phyloP scores from a whole-genome alignment of 1,140 invertebrate species.

The Steinernema feltiae region DNA sequence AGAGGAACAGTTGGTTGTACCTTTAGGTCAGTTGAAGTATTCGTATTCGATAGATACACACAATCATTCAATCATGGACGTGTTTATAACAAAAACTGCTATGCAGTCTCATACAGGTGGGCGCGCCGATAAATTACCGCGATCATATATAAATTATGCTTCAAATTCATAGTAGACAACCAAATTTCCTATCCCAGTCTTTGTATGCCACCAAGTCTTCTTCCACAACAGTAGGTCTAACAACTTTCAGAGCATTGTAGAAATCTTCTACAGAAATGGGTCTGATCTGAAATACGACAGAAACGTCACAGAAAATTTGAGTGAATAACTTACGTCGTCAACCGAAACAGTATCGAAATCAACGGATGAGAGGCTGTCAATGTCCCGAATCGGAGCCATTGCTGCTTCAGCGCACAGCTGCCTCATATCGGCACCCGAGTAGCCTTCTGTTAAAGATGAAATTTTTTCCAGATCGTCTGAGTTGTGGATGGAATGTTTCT shows the following conservation, averaged over 20 bases:
- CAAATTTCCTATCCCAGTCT: conserved; percentile 37
- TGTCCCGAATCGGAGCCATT: conserved; percentile 43
- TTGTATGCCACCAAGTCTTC: conserved; percentile 27
- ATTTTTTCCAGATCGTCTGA: conserved; percentile 18
- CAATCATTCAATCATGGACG: too few species aligned
- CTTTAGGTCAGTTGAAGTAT: too few species aligned
- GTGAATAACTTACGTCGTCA: conserved; percentile 35
- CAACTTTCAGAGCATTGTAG: conserved; percentile 17
- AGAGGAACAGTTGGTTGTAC: too few species aligned
- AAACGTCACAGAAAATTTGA: conserved; percentile 10
- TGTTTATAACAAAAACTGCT: too few species aligned
- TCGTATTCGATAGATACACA: too few species aligned
- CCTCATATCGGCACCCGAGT: conserved; percentile 47
- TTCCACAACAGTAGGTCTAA: conserved; percentile 32
- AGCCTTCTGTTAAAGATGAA: conserved; percentile 23
- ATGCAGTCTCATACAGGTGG: too few species aligned
- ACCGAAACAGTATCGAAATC: conserved; percentile 35
- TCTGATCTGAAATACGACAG: conserved; percentile 27
- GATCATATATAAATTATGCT: too few species aligned
- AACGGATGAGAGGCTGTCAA: conserved; percentile 24
- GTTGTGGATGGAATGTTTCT: conserved; percentile 11
- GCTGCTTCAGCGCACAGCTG: conserved; percentile 44
- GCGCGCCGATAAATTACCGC: too few species aligned
- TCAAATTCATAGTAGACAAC: conserved; percentile 21
- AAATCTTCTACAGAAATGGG: conserved; percentile 26